Evolutionary conservation across 2,797 vertebrate species (phyloP).

Genomic region (Acipenser ruthenus): DNA sequence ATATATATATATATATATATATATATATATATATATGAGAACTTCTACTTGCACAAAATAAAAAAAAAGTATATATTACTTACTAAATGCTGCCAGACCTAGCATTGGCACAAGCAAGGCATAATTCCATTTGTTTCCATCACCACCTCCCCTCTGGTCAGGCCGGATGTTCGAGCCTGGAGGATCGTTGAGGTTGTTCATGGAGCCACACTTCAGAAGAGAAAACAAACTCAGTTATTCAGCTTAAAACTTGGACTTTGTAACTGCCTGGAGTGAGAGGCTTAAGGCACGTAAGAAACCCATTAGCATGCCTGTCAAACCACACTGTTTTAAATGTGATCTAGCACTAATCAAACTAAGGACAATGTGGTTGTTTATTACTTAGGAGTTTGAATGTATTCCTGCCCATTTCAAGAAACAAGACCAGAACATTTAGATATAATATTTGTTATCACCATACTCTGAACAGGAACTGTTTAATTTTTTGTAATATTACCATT

Average conservation of each 20-base stretch:
- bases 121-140: conserved; percentile 90
- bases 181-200: conserved; percentile 97
- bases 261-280: no score
- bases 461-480: no score
- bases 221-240: conserved; percentile 13
- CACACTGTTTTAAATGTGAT: no score
- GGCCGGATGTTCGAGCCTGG: conserved; percentile 89
- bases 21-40: neutral
- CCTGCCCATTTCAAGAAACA: no score
- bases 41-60: neutral
- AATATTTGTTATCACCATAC: no score
- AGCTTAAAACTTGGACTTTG: neutral
- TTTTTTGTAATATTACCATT: no score
- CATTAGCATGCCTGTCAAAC: no score
- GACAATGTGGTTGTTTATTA: no score
- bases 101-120: conserved; percentile 91
- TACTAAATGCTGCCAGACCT: conserved; percentile 81
- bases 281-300: no score
- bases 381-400: no score
- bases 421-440: no score
- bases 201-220: conserved; percentile 49
- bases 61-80: conserved; percentile 34
- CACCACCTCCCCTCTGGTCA: conserved; percentile 62
- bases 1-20: neutral
- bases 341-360: no score